Base-by-base conservation (phyloP, 2,113 vertebrate species). In the Scopus umbretta region DNA sequence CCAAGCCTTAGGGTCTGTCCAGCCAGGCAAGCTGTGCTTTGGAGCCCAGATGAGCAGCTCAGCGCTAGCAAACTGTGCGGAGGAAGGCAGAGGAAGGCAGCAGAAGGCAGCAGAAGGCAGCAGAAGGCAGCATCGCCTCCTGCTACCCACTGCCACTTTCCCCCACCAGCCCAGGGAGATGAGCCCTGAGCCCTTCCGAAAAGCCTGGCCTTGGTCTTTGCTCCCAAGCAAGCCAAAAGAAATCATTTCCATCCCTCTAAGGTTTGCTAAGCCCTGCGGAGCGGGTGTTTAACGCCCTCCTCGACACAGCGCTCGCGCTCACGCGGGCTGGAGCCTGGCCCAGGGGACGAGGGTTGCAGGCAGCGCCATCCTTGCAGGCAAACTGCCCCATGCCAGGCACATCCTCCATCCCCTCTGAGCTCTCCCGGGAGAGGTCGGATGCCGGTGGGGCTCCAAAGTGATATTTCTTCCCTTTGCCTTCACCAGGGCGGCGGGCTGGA, bases 401-500 rank as follows among this genome's bases (percentile, higher is more conserved):
- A 0, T 55, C 53, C 47, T 40, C 36, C 32, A 4, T 18, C 70
- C 63, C 36, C 55, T 27, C n/a, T 1, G 23, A 65, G 32, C 68
- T 21, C 13, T 27, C 38, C 36, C 1, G 1, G 52, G 27, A 65
- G 30, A 30, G 38, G 18, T 8, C 4, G 0, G 62, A 11, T n/a
- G 9, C n/a, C 1, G 0, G 3, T 2, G 55, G 27, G 18, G 6
- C 80, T 70, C 68, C 43, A 11, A 10, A 63, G 16, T 88, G 80
- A 75, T 6, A 0, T 40, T 38, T 61, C 11, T 9, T 15, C 22
- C 21, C n/a, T 52, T 66, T 55, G 49, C 80, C 56, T 92, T 72
- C n/a, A 5, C 30, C 97, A 99, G 99, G 99, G 99, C 38, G 99
- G 99, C 9, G 98, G 98, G 89, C 98, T 99, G 62, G 98, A 99